Evolutionary conservation across 2,888 invertebrate genomes (phyloP).

Genomic region (Netelia inedita): DNA sequence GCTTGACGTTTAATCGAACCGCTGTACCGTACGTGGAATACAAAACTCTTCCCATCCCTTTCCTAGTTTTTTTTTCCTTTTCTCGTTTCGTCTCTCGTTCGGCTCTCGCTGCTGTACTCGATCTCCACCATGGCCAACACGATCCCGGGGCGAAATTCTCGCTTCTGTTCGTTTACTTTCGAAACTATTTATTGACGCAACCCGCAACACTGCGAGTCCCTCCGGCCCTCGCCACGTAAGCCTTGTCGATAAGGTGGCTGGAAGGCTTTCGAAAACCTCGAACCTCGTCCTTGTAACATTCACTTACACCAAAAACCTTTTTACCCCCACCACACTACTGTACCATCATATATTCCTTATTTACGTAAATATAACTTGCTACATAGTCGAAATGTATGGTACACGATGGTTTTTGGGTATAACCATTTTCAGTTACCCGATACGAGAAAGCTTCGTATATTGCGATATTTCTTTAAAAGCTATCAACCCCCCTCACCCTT

Average conservation of each 20-base stretch:
- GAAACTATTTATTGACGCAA: slow-evolving; percentile 60
- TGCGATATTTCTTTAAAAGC: too few relatives aligned
- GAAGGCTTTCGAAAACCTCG: slow-evolving; percentile 49
- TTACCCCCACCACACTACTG: slow-evolving; percentile 32
- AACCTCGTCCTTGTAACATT: slow-evolving; percentile 55
- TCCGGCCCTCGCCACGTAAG: slow-evolving; percentile 33
- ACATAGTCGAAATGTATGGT: not conserved
- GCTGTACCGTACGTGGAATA: slow-evolving; percentile 16
- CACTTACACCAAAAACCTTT: slow-evolving; percentile 64
- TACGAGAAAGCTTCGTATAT: not conserved
- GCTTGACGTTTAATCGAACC: slow-evolving; percentile 58
- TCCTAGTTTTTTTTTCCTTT: slow-evolving; percentile 24
- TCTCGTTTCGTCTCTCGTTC: slow-evolving; percentile 14
- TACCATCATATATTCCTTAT: slow-evolving; percentile 26
- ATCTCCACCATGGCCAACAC: not conserved
- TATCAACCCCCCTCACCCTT: too few relatives aligned
- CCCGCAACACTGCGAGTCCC: slow-evolving; percentile 11
- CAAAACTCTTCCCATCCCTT: slow-evolving; percentile 3
- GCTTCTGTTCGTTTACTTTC: slow-evolving; percentile 52
- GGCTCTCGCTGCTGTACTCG: not conserved
- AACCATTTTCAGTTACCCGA: not conserved
- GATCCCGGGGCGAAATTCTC: slow-evolving; percentile 18
- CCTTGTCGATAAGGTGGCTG: slow-evolving; percentile 36
- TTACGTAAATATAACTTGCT: not conserved
- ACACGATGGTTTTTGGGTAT: not conserved